A percentile compares a stretch with the other conserved stretches of the same genome.
Conservation (phyloP, 2,113 vertebrate species). For the Pluvialis apricaria region DNA sequence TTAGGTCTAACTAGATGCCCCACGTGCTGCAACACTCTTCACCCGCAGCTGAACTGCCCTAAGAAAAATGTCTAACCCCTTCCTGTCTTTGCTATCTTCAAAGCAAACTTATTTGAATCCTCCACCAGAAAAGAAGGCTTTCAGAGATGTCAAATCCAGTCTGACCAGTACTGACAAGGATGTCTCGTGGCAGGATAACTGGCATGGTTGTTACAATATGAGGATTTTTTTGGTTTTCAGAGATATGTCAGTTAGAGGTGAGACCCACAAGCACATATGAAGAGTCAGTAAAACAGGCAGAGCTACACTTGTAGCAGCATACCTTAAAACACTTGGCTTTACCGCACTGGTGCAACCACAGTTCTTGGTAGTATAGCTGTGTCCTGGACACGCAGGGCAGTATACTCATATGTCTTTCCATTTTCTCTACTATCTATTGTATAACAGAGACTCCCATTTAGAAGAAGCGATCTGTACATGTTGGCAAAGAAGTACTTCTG, state of each 20-base stretch:
- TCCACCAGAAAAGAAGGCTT: background rate
- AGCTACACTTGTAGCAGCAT: background rate
- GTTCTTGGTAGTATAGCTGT: background rate
- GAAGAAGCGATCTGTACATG: background rate
- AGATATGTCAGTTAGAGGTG: background rate
- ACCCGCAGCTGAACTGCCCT: background rate
- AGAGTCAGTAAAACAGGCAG: background rate
- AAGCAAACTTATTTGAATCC: background rate
- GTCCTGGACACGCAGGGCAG: background rate
- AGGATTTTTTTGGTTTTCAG: background rate
- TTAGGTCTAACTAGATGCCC: background rate
- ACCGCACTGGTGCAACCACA: background rate
- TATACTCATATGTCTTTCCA: background rate
- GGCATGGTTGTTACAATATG: background rate
- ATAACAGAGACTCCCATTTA: background rate
- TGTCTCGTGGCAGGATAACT: background rate
- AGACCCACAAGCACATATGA: background rate
- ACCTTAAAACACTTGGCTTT: background rate
- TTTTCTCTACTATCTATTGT: background rate
- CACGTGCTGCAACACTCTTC: accelerated
- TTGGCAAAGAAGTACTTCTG: background rate
- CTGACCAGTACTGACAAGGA: background rate
- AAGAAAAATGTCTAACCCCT: background rate
- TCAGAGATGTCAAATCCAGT: background rate
- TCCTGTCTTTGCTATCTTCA: background rate